A percentile compares a stretch with the other conserved stretches of the same genome.
Conservation (phyloP, 2,797 vertebrate species). For the Rhyacichthys aspro region DNA sequence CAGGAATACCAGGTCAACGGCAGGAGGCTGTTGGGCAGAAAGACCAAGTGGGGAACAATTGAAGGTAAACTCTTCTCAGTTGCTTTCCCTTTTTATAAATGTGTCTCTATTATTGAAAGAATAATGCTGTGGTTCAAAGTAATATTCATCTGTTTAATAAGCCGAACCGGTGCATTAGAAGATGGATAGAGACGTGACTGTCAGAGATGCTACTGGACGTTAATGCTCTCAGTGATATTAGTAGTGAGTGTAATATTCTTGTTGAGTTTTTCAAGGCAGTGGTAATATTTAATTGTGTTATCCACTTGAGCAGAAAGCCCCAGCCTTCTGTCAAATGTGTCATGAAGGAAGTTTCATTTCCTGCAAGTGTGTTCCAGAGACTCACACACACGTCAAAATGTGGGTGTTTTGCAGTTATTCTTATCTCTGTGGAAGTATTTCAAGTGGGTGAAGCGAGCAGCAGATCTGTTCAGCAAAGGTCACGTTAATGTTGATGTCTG, state of each 20-base stretch:
- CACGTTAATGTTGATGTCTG: conserved; percentile 7
- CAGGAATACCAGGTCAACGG: conserved; percentile 98
- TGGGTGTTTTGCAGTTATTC: conserved; percentile 28
- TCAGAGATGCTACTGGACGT: too few relatives aligned
- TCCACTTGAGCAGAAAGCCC: conserved; percentile 41
- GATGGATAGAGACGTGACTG: too few relatives aligned
- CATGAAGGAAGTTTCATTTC: conserved; percentile 61
- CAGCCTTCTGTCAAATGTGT: conserved; percentile 39
- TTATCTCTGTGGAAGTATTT: conserved; percentile 41
- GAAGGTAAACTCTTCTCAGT: conserved; percentile 84
- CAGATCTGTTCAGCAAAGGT: conserved; percentile 10
- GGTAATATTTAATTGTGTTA: conserved; percentile 47
- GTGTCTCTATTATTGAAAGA: too few relatives aligned
- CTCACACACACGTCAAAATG: too few relatives aligned
- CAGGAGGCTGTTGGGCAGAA: conserved; percentile 93
- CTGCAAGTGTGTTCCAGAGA: conserved; percentile 32
- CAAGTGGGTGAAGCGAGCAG: conserved; percentile 40
- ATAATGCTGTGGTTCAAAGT: too few relatives aligned
- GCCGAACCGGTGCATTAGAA: too few relatives aligned
- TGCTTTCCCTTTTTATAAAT: too few relatives aligned
- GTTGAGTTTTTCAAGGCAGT: neutral
- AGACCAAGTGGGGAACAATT: conserved; percentile 98
- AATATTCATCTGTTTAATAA: too few relatives aligned
- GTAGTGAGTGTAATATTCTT: neutral
- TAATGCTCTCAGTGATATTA: too few relatives aligned